These are phyloP conservation scores for Drosophila koepferae DNA, from an alignment of 2,888 invertebrate species.

Conservation along the genomic window DNA sequence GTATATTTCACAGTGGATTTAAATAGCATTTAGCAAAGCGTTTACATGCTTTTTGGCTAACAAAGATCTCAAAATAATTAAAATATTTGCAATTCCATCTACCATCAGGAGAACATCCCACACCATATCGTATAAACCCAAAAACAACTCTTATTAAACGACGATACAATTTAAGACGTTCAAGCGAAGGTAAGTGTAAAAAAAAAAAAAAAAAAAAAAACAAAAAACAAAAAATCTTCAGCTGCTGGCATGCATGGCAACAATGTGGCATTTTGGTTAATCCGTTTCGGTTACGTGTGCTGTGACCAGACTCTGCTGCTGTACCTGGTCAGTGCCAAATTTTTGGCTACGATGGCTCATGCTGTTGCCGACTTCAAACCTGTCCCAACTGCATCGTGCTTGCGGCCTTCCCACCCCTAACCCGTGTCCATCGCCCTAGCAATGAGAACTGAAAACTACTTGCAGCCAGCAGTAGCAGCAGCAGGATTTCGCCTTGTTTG, in stretches of 20 bases:
- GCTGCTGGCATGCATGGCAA: constrained; percentile 55
- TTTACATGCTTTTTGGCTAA: constrained; percentile 15
- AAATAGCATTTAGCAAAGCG: constrained; percentile 45
- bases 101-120: constrained; percentile 1
- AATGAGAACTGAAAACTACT: constrained; percentile 64
- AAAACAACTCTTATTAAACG: constrained; percentile 44
- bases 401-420: constrained; percentile 60
- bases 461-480: constrained; percentile 58
- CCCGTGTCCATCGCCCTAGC: constrained; percentile 26
- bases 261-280: constrained; percentile 66
- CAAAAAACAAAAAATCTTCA: constrained; percentile 17
- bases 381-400: constrained; percentile 81
- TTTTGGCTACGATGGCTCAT: constrained; percentile 45
- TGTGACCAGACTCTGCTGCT: constrained; percentile 45
- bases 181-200: constrained; percentile 62
- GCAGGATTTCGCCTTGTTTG: constrained; percentile 76
- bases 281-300: constrained; percentile 62
- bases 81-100: constrained; percentile 3
- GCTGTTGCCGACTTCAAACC: constrained; percentile 61
- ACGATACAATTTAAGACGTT: constrained; percentile 44
- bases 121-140: not conserved
- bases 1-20: constrained; percentile 53
- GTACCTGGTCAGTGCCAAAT: constrained; percentile 78
- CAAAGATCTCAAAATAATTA: constrained; percentile 25
- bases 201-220: constrained; percentile 34